Evolutionary conservation across 2,113 vertebrate genomes (phyloP).

Genomic region (Aspidoscelis tigris): DNA sequence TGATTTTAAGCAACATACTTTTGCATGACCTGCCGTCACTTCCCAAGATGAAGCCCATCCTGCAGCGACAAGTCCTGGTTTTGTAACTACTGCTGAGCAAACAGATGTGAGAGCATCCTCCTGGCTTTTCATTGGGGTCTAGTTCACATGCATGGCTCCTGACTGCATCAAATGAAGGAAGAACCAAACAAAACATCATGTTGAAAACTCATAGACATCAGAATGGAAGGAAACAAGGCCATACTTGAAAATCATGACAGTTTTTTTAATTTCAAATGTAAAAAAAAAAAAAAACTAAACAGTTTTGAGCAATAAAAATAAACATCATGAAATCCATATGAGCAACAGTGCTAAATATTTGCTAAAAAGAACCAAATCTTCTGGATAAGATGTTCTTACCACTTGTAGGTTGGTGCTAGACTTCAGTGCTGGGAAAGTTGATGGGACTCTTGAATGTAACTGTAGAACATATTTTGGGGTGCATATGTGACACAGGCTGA

Average conservation of each 20-base stretch:
- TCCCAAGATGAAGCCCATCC: conserved; percentile 88
- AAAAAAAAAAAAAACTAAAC: no score
- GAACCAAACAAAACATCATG: conserved; percentile 38
- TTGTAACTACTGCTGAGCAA: conserved; percentile 94
- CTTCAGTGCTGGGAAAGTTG: no score
- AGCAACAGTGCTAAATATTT: neutral
- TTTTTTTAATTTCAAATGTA: no score
- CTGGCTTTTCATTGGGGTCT: conserved; percentile 84
- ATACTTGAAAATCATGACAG: neutral
- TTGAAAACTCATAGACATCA: conserved; percentile 48
- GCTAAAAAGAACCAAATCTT: no score
- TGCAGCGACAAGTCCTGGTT: conserved; percentile 92
- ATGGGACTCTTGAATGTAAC: no score
- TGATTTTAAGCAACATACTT: conserved; percentile 84
- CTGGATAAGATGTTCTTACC: no score
- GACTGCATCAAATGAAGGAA: conserved; percentile 73
- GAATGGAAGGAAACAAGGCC: conserved; percentile 23
- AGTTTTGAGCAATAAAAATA: neutral
- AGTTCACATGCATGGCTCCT: conserved; percentile 91
- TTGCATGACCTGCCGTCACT: conserved; percentile 93
- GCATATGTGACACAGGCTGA: no score
- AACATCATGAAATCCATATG: neutral
- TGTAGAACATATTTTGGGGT: no score
- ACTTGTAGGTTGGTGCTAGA: no score
- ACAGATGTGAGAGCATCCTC: conserved; percentile 94